A percentile compares a stretch with the other conserved stretches of the same genome.
These are phyloP conservation scores for Oxyruncus cristatus DNA, from an alignment of 2,113 vertebrate species.

Conservation along the genomic window DNA sequence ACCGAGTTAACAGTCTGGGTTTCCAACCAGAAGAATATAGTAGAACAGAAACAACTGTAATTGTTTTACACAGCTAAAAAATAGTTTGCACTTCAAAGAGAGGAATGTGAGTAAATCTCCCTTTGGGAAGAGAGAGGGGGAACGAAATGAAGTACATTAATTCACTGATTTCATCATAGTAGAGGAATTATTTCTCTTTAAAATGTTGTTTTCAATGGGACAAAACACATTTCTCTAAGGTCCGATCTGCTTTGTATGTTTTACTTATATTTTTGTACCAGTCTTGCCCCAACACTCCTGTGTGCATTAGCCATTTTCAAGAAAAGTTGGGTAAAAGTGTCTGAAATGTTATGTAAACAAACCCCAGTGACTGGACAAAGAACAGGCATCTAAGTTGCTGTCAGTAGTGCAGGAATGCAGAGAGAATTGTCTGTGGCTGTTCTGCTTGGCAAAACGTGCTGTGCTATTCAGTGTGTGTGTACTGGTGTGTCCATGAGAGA, in stretches of 20 bases:
- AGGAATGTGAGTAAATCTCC: not conserved
- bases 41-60: not conserved
- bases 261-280: not conserved
- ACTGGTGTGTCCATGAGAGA: not conserved
- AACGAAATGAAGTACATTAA: not conserved
- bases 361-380: not conserved
- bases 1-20: not conserved
- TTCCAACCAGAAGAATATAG: not conserved
- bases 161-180: not conserved
- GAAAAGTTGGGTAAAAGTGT: not conserved
- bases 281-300: not conserved
- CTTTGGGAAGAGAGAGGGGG: not conserved
- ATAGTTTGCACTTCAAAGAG: not conserved
- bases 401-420: not conserved
- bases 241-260: not conserved
- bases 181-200: not conserved
- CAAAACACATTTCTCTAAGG: not conserved
- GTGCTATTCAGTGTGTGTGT: rapidly evolving
- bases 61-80: not conserved
- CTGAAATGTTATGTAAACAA: not conserved
- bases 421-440: not conserved
- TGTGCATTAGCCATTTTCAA: not conserved
- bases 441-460: not conserved
- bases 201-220: not conserved
- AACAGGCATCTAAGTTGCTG: not conserved